Evolutionary conservation across 2,888 invertebrate species (phyloP), one percentile per base, ranked within the genome.

Genomic region (Sarcophaga carnaria): DNA sequence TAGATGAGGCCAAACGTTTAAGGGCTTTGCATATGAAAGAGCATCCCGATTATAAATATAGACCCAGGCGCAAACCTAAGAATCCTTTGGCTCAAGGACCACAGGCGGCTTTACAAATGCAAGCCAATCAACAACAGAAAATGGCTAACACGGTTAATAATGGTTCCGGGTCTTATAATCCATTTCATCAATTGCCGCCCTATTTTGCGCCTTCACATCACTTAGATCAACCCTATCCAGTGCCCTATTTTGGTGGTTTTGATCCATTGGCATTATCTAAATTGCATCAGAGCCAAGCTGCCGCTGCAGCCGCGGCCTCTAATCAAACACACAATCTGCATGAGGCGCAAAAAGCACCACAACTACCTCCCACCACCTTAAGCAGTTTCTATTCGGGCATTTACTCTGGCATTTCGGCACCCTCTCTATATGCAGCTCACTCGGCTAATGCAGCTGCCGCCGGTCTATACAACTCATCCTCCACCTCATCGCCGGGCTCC

Each of bases 1-100:
- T 99, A 90, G 98, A 99, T 92, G 98, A 98, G 93, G 98, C 99
- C 1, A 98, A 99, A 93, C 94, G 98, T 63, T 94, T 99, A 86
- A 94, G 98, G 10, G 96, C 97, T 0, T 94, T 96, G 91, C 97
- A 98, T 95, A 98, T 97, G 97, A 97, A 97, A 94, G 97, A 97
- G 91, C 97, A 98, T 92, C 98, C 98, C 0, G 97, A 98, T 92
- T 98, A 98, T 94, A 98, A 98, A 93, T 98, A 97, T 94, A 94
- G 97, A 80, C 97, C 97, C 83, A 95, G 97, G 89, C 95, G 97
- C 93, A 97, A 97, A 94, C 97, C 97, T 77, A 97, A 97, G 93
- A 95, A 96, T 5, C 95, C 96, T 0, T 94, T 96, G 10, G 94
- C 94, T 3, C 94, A 94, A 37, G 88, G 92, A 88, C 91, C 91